A percentile compares a stretch with the other conserved stretches of the same genome.
Evolutionary conservation across 2,113 vertebrate genomes (phyloP).

Genomic region (Myiozetetes cayanensis): DNA sequence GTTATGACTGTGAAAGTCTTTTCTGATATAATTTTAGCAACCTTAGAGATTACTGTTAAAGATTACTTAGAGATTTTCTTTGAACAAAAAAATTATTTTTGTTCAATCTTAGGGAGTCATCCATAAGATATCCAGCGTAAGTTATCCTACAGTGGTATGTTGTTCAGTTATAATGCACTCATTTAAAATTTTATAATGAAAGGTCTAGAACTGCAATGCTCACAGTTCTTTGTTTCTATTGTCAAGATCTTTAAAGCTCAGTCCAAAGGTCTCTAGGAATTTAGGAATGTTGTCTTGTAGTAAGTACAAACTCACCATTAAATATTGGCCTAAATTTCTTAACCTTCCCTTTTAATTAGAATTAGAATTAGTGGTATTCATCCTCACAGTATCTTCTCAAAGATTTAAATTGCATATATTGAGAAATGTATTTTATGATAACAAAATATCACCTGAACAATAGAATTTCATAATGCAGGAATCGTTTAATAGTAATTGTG

Average conservation of each 20-base stretch:
- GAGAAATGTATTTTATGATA: not conserved
- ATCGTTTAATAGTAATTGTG: not conserved
- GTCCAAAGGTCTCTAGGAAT: not conserved
- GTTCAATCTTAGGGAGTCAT: not conserved
- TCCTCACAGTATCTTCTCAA: not conserved
- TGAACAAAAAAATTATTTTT: not conserved
- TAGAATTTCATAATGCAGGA: not conserved
- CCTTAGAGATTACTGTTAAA: not conserved
- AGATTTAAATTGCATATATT: not conserved
- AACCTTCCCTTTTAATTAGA: not conserved
- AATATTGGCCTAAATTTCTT: not conserved
- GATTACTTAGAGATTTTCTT: too few relatives aligned
- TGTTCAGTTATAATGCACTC: not conserved
- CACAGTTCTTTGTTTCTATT: not conserved
- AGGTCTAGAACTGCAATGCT: not conserved
- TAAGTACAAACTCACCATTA: not conserved
- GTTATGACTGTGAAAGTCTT: not conserved
- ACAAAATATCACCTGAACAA: not conserved
- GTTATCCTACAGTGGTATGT: not conserved
- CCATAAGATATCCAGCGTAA: not conserved
- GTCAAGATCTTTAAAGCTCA: not conserved
- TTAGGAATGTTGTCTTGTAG: not conserved
- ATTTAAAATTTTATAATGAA: not conserved
- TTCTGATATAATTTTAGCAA: not conserved
- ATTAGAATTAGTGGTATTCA: not conserved